These are phyloP conservation scores for Otocyon megalotis DNA, from an alignment of 2,113 vertebrate genomes.

Conservation along the genomic window DNA sequence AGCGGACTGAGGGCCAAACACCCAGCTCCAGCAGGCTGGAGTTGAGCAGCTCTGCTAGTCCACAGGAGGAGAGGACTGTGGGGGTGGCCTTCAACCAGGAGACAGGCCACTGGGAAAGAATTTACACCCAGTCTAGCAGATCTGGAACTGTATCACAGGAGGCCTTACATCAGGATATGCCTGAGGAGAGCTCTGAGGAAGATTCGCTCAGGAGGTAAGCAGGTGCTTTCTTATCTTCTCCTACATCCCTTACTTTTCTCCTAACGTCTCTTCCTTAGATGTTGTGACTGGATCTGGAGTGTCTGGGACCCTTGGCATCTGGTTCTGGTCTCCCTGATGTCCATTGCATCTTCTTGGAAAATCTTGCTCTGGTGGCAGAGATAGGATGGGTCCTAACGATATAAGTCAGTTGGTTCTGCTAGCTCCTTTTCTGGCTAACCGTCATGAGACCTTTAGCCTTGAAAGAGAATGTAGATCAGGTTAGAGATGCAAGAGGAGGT, in stretches of 20 bases:
- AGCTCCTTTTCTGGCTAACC: slow-evolving; percentile 30
- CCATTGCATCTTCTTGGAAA: slow-evolving; percentile 57
- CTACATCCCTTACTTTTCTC: slow-evolving; percentile 7
- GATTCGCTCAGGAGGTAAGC: slow-evolving; percentile 98
- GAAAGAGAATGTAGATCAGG: slow-evolving; percentile 1
- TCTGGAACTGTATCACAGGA: slow-evolving; percentile 94
- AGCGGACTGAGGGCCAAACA: slow-evolving; percentile 89
- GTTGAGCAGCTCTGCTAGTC: slow-evolving; percentile 89
- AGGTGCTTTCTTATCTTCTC: background rate
- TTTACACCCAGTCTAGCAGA: slow-evolving; percentile 94
- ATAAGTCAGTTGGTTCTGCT: slow-evolving; percentile 25
- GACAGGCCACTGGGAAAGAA: slow-evolving; percentile 96
- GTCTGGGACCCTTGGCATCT: slow-evolving; percentile 15
- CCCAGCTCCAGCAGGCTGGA: slow-evolving; percentile 89
- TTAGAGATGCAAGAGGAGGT: slow-evolving; percentile 8
- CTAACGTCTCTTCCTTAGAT: slow-evolving; percentile 22
- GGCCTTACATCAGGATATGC: slow-evolving; percentile 99
- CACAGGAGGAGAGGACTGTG: slow-evolving; percentile 95
- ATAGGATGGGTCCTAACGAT: background rate
- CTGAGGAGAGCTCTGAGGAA: slow-evolving; percentile 97
- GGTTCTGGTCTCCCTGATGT: slow-evolving; percentile 2
- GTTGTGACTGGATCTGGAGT: slow-evolving; percentile 43
- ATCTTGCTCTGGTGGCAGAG: slow-evolving; percentile 56
- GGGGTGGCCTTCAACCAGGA: slow-evolving; percentile 98
- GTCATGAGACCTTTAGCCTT: background rate